Conservation (phyloP, 2,113 vertebrate genomes). For the Catharus fuscescens region DNA sequence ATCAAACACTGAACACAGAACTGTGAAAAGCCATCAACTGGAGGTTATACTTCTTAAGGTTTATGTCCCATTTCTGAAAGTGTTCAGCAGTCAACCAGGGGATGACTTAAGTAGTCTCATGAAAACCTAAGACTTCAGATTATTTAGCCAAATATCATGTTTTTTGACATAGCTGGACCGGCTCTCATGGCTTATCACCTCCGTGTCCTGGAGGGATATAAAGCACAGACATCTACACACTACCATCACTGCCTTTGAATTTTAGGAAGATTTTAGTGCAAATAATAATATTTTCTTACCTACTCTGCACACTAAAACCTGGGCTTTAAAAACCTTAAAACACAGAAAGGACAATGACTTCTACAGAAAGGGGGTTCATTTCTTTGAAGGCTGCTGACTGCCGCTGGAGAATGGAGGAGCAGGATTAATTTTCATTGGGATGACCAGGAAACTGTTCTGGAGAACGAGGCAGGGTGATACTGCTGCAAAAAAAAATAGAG, state of each 20-base stretch:
- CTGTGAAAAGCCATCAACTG: not conserved
- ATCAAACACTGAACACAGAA: not conserved
- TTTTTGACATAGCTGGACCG: not conserved
- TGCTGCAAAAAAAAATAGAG: not conserved
- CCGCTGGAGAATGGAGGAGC: not conserved
- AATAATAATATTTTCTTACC: not conserved
- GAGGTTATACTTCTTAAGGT: not conserved
- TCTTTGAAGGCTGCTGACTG: not conserved
- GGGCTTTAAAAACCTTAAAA: not conserved
- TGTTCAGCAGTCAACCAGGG: not conserved
- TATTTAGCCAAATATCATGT: not conserved
- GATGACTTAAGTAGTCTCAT: not conserved
- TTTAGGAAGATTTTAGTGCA: not conserved
- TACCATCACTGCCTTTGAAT: not conserved
- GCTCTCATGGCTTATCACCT: not conserved
- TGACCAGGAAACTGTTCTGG: not conserved
- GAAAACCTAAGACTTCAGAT: not conserved
- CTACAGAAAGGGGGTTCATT: not conserved
- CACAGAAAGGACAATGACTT: not conserved
- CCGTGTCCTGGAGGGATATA: not conserved
- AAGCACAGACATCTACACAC: not conserved
- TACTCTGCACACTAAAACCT: not conserved
- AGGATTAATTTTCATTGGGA: not conserved
- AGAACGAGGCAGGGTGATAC: not conserved
- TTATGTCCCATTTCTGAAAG: not conserved